A percentile compares a stretch with the other conserved stretches of the same genome.
Evolutionary conservation across 92 coral and sea anemone species (phyloP).

Genomic region (Paragorgia papillata): DNA sequence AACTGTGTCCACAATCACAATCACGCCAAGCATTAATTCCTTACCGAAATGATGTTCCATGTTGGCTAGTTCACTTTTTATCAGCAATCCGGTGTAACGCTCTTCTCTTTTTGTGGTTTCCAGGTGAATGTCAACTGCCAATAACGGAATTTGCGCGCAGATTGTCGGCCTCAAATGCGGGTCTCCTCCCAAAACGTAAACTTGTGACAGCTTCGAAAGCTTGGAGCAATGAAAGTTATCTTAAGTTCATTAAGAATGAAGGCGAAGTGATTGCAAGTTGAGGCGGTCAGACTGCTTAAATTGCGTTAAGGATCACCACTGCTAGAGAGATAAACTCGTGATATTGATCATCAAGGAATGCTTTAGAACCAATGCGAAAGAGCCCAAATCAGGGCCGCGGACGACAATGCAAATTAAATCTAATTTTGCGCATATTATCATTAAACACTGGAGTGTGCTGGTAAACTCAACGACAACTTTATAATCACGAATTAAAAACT

Average conservation of each 20-base stretch:
- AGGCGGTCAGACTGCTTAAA: constrained; percentile 33
- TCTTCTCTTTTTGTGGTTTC: neutral
- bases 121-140: neutral
- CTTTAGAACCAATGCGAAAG: constrained; percentile 28
- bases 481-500: neutral
- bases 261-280: constrained; percentile 9
- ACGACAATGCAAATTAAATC: constrained; percentile 37
- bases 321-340: neutral
- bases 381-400: constrained; percentile 47
- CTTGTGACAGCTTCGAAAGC: no score
- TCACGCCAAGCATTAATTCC: no score
- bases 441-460: constrained; percentile 11
- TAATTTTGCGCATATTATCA: constrained; percentile 3
- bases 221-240: neutral
- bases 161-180: neutral
- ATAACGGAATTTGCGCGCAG: neutral
- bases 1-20: no score
- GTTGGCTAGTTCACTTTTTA: no score
- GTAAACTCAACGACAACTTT: neutral
- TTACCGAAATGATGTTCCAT: constrained; percentile 21
- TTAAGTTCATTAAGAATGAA: constrained; percentile 25
- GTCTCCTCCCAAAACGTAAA: neutral
- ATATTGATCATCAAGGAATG: constrained; percentile 33
- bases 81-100: no score
- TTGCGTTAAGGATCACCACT: constrained; percentile 1